These are phyloP conservation scores for Dasypogon diadema DNA, from an alignment of 2,888 invertebrate genomes.

Conservation along the genomic window DNA sequence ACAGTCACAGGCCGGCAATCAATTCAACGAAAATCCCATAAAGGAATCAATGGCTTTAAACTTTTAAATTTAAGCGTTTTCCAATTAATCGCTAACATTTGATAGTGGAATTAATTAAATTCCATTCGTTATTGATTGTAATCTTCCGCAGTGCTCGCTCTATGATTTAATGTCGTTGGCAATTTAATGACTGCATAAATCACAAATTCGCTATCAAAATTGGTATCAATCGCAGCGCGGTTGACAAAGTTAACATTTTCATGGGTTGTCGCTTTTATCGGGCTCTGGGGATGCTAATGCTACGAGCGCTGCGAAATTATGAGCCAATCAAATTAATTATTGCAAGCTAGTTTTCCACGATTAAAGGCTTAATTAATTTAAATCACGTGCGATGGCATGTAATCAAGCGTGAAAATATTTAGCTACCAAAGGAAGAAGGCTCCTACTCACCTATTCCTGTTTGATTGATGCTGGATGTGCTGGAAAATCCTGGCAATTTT, in stretches of 20 bases:
- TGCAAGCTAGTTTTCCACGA: background rate
- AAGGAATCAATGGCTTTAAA: background rate
- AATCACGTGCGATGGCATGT: background rate
- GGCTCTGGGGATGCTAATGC: background rate
- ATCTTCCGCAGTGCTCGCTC: slow-evolving; percentile 13
- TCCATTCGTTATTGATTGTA: slow-evolving; percentile 31
- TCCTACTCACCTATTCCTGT: slow-evolving; percentile 76
- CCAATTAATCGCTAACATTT: slow-evolving; percentile 31
- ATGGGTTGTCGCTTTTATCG: slow-evolving; percentile 20
- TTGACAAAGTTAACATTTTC: slow-evolving; percentile 25
- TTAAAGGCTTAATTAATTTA: slow-evolving; percentile 15
- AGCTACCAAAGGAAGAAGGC: too few species aligned
- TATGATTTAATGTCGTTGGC: slow-evolving; percentile 32
- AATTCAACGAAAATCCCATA: background rate
- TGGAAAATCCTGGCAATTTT: slow-evolving; percentile 80
- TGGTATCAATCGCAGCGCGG: slow-evolving; percentile 21
- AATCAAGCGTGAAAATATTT: background rate
- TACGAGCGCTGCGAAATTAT: background rate
- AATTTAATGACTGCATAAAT: slow-evolving; percentile 39
- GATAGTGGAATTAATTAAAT: slow-evolving; percentile 41
- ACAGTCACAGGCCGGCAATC: background rate
- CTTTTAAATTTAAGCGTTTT: background rate
- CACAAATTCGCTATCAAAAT: slow-evolving; percentile 24
- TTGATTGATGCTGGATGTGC: slow-evolving; percentile 78
- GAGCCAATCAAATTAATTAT: slow-evolving; percentile 17